Conservation (phyloP, 2,888 invertebrate genomes). For the Pegoplata infirma region DNA sequence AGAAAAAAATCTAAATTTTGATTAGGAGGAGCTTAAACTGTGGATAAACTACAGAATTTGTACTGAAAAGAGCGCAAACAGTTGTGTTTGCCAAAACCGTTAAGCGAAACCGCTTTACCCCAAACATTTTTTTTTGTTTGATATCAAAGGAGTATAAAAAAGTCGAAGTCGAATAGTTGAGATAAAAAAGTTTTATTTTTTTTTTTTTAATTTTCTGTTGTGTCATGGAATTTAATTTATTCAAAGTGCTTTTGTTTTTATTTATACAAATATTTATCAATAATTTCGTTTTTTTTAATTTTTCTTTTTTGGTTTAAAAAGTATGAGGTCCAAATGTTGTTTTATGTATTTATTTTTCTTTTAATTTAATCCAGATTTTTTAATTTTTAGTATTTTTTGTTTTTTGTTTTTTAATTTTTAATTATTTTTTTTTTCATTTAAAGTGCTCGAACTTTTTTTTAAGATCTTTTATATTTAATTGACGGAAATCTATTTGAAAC, state of each 20-base stretch:
- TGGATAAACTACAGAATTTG: neutral
- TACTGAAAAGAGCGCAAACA: no score
- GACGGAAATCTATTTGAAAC: conserved; percentile 41
- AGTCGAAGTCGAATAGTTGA: neutral
- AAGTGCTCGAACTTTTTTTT: conserved; percentile 17
- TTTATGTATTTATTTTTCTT: conserved; percentile 14
- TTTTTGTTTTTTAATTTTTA: neutral
- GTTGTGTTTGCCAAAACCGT: no score
- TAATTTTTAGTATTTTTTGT: no score
- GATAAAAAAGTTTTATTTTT: no score
- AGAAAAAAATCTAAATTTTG: no score
- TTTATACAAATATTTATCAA: conserved; percentile 12
- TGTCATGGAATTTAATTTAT: neutral
- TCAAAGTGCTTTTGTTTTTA: conserved; percentile 3
- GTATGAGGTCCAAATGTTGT: conserved; percentile 64
- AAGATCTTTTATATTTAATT: conserved; percentile 38
- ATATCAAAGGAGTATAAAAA: neutral
- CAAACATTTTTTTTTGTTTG: no score
- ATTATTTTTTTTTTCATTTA: conserved; percentile 18
- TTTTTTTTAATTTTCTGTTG: neutral
- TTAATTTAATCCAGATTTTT: neutral
- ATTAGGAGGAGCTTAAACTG: no score
- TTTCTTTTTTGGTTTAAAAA: conserved; percentile 17
- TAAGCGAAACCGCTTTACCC: no score
- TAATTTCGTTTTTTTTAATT: conserved; percentile 28